Conservation (phyloP, 2,797 vertebrate species). For the Coilia nasus region DNA sequence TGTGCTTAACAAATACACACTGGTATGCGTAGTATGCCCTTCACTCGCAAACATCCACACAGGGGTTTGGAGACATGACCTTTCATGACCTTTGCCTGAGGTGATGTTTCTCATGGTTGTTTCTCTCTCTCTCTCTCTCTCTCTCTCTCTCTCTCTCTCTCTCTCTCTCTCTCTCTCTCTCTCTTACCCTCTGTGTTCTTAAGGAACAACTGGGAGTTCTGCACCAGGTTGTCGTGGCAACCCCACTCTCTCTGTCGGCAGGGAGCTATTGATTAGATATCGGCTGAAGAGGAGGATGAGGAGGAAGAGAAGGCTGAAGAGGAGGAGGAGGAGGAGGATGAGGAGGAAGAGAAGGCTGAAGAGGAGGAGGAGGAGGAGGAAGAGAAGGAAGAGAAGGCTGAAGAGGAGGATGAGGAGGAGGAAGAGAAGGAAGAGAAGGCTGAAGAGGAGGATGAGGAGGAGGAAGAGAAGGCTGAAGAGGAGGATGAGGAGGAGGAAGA, state of each 20-base stretch:
- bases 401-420: no score
- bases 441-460: no score
- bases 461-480: no score
- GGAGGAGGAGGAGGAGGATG: no score
- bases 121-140: not conserved
- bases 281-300: not conserved
- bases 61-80: not conserved
- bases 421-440: no score
- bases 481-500: no score
- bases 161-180: conserved; percentile 6
- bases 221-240: conserved; percentile 36
- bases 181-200: not conserved
- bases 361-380: no score
- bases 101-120: not conserved
- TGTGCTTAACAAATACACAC: no score
- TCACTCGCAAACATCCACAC: not conserved
- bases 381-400: no score
- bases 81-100: not conserved
- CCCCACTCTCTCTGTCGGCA: conserved; percentile 9
- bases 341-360: no score
- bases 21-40: conserved; percentile 21
- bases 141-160: not conserved
- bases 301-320: not conserved
- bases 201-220: not conserved
- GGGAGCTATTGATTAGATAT: conserved; percentile 19